phyloP scores from a whole-genome alignment of 1,140 invertebrate genomes.

The Colletes gigas region DNA sequence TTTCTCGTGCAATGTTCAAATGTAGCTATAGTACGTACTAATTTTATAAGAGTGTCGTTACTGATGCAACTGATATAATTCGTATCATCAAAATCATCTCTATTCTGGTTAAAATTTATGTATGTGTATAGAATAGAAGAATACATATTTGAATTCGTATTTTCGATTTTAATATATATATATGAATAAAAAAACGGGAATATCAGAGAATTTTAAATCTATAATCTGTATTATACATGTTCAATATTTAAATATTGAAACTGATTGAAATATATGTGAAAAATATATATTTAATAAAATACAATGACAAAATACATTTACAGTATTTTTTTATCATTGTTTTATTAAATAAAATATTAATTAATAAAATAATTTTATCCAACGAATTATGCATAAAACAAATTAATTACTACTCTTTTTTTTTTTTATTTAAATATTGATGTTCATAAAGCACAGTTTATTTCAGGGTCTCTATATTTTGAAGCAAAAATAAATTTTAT shows the following conservation, averaged over 20 bases:
- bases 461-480: background rate
- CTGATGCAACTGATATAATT: background rate
- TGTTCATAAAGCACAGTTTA: too few relatives aligned
- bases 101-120: conserved; percentile 24
- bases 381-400: background rate
- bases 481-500: background rate
- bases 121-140: conserved; percentile 38
- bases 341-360: conserved; percentile 25
- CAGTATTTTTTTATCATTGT: conserved; percentile 15
- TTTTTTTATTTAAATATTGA: too few relatives aligned
- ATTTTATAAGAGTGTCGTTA: conserved; percentile 38
- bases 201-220: conserved; percentile 26
- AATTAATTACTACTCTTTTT: background rate
- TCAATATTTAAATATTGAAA: conserved; percentile 29
- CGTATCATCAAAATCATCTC: conserved; percentile 8
- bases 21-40: conserved; percentile 34
- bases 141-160: conserved; percentile 33
- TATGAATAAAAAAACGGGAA: background rate
- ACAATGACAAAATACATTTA: conserved; percentile 13
- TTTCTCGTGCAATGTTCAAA: conserved; percentile 56
- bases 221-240: conserved; percentile 32
- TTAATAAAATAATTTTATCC: conserved; percentile 22
- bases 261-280: conserved; percentile 14
- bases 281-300: conserved; percentile 38
- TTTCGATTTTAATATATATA: conserved; percentile 28